Conservation (phyloP, 2,888 invertebrate genomes). For the Bombylius discolor region DNA sequence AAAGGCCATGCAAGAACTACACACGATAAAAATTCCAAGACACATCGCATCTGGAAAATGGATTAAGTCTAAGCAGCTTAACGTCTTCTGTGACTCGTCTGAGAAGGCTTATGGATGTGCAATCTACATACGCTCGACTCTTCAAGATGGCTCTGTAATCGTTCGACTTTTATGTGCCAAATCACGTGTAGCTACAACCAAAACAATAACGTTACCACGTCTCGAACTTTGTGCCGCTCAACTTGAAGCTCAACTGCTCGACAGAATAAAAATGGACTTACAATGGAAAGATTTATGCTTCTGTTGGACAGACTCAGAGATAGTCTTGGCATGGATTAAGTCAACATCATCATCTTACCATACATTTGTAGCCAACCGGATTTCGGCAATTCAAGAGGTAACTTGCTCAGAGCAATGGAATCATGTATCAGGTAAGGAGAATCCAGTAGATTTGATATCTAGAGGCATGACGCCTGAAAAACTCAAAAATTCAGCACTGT, state of each 20-base stretch:
- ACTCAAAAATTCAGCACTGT: background rate
- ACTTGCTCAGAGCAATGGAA: background rate
- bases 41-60: background rate
- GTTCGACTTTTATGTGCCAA: background rate
- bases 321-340: background rate
- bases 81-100: background rate
- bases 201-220: background rate
- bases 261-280: background rate
- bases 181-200: background rate
- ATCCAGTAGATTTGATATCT: background rate
- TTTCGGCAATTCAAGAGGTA: background rate
- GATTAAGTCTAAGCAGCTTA: background rate
- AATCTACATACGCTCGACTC: background rate
- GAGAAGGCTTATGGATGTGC: background rate
- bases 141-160: background rate
- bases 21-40: background rate
- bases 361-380: conserved; percentile 3
- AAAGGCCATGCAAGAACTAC: background rate
- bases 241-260: background rate
- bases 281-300: background rate
- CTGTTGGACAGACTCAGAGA: background rate
- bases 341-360: background rate
- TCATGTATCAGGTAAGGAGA: background rate
- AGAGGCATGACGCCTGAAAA: background rate
- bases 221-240: background rate